Evolutionary conservation across 2,797 vertebrate genomes (phyloP).

Genomic region (Setipinna tenuifilis): DNA sequence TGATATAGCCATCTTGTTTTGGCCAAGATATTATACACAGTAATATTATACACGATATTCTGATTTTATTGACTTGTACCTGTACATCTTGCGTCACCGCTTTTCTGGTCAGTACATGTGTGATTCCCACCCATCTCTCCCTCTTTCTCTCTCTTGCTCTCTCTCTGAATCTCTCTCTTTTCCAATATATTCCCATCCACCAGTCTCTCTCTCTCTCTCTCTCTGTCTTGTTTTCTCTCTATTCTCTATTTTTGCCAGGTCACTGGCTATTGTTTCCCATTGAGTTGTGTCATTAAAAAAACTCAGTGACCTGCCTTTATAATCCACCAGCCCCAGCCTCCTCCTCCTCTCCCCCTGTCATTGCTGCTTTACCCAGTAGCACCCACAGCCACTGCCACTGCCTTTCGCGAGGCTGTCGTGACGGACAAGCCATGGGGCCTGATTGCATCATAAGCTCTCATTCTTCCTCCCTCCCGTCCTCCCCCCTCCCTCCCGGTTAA

Average conservation of each 20-base stretch:
- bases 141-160: background rate
- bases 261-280: constrained; percentile 8
- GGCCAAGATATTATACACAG: too few species aligned
- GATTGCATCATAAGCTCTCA: constrained; percentile 78
- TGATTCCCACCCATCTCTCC: background rate
- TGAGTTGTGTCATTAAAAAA: constrained; percentile 41
- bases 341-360: constrained; percentile 23
- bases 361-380: background rate
- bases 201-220: background rate
- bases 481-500: constrained; percentile 58
- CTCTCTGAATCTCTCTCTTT: too few species aligned
- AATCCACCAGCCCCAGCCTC: constrained; percentile 22
- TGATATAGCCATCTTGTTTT: too few species aligned
- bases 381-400: constrained; percentile 19
- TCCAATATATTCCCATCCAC: background rate
- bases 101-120: background rate
- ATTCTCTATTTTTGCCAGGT: background rate
- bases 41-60: too few species aligned
- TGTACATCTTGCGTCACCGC: background rate
- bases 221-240: background rate
- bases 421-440: constrained; percentile 62
- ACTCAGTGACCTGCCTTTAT: constrained; percentile 53
- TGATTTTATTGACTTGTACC: background rate
- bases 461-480: constrained; percentile 44
- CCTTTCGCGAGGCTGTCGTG: constrained; percentile 59